Base-by-base conservation (phyloP, 2,888 invertebrate genomes). In the Latrodectus elegans region DNA sequence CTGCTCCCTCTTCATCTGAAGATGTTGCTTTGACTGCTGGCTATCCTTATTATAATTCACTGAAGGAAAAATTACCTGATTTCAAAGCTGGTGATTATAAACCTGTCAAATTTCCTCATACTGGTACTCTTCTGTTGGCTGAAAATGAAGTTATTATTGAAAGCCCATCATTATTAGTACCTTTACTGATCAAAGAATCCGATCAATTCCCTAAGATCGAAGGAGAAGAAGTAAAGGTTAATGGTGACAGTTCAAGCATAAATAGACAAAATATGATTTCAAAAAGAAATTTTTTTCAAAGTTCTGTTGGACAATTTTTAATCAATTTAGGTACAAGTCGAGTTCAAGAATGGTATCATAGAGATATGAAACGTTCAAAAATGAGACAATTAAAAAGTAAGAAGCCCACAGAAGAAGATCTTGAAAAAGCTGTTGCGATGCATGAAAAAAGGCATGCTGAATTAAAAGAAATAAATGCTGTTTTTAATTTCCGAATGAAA, bases 261-360 rank as follows among this genome's bases (percentile, higher is more conserved):
- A 81, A 89, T 89, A 70, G 76, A 90, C 12, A 91, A 91, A 67
- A 91, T 91, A 12, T 91, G 91, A 70, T 80, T 76, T 92, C 90
- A 75, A 90, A 90, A 78, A 90, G 90, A 77, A 88, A 89, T 72
- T 91, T 91, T 82, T 88, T 90, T 17, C 91, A 91, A 80, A 90
- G 90, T 71, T 90, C 90, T 0, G 93, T 97, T 79, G 97, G 98
- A 10, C 96, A 96, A 92, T 97, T 98, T 92, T 96, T 98, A 91
- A 95, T 96, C 92, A 96, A 97, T 91, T 96, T 98, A 90, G 98
- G 98, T 53, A 94, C 96, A 85, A 97, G 96, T 92, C 94, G 97
- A 89, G 97, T 97, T 3, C 97, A 97, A 92, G 97, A 98, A 92
- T 96, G 95, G 92, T 98, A 98, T 26, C 98, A 98, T 93, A 95